Conservation (phyloP, 2,797 vertebrate species). For the Lacerta bilineata region DNA sequence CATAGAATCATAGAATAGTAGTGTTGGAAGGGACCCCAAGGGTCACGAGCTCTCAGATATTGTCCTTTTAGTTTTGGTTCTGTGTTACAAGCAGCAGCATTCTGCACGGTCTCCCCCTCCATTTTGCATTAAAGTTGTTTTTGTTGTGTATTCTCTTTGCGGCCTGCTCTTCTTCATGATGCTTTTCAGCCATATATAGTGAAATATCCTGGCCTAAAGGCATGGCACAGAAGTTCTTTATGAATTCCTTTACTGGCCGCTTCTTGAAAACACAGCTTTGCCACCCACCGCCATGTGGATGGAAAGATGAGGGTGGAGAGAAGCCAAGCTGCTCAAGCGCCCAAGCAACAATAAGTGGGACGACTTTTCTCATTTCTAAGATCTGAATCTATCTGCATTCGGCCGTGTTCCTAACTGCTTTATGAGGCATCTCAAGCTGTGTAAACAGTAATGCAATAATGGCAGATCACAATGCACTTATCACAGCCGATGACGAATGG, state of each 20-base stretch:
- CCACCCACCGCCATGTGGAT: background rate
- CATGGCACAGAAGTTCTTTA: background rate
- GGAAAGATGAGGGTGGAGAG: constrained; percentile 21
- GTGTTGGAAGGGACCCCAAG: no score
- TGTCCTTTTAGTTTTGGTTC: no score
- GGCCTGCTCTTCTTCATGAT: background rate
- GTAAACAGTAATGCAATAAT: constrained; percentile 69
- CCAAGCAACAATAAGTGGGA: constrained; percentile 41
- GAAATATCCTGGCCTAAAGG: background rate
- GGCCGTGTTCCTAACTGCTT: constrained; percentile 58
- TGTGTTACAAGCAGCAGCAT: no score
- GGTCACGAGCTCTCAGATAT: no score
- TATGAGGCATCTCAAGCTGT: constrained; percentile 67
- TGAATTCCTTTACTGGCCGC: background rate
- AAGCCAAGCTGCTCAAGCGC: constrained; percentile 25
- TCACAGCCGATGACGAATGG: constrained; percentile 61
- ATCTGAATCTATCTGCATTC: constrained; percentile 63
- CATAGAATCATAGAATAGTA: no score
- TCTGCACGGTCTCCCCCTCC: no score
- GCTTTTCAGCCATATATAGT: background rate
- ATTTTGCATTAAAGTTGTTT: no score
- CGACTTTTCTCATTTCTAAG: constrained; percentile 62
- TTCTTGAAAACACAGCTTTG: constrained; percentile 21
- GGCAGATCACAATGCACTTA: constrained; percentile 64
- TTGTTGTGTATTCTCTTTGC: no score